Evolutionary conservation across 2,888 invertebrate genomes (phyloP).

Genomic region (Blastobasis adustella): DNA sequence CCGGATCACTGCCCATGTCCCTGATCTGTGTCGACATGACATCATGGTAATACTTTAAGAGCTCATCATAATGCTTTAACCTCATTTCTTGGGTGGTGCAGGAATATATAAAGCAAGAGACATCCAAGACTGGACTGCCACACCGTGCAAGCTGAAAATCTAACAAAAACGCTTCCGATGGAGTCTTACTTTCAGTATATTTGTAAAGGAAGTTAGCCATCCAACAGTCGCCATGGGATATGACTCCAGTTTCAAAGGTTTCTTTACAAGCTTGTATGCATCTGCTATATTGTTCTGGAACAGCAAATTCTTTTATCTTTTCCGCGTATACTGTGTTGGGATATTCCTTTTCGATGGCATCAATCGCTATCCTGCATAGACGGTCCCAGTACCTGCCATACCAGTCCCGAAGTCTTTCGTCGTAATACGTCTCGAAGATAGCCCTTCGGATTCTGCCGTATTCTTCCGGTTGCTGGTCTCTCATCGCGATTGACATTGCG

Average conservation of each 20-base stretch:
- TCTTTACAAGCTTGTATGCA: constrained; percentile 53
- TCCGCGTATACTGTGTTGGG: constrained; percentile 74
- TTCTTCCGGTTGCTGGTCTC: constrained; percentile 64
- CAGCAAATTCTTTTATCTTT: constrained; percentile 68
- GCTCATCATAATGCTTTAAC: constrained; percentile 70
- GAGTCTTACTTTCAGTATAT: constrained; percentile 26
- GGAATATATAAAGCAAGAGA: constrained; percentile 69
- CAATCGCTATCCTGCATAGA: constrained; percentile 69
- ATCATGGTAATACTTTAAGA: constrained; percentile 77
- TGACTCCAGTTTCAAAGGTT: constrained; percentile 61
- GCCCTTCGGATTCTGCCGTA: constrained; percentile 53
- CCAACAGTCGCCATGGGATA: constrained; percentile 85
- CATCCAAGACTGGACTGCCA: constrained; percentile 73
- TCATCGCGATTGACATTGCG: constrained; percentile 75
- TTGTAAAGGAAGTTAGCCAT: constrained; percentile 82
- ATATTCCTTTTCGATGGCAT: constrained; percentile 79
- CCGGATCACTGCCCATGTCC: constrained; percentile 76
- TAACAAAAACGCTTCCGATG: constrained; percentile 72
- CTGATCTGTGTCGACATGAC: constrained; percentile 68
- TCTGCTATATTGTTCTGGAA: constrained; percentile 66
- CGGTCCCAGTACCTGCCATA: constrained; percentile 69
- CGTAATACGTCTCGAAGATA: constrained; percentile 75
- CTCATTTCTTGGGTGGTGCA: constrained; percentile 77
- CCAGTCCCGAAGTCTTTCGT: constrained; percentile 71
- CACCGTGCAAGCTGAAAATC: constrained; percentile 81